Evolutionary conservation across 2,113 vertebrate genomes (phyloP).

Genomic region (Oryzias javanicus): DNA sequence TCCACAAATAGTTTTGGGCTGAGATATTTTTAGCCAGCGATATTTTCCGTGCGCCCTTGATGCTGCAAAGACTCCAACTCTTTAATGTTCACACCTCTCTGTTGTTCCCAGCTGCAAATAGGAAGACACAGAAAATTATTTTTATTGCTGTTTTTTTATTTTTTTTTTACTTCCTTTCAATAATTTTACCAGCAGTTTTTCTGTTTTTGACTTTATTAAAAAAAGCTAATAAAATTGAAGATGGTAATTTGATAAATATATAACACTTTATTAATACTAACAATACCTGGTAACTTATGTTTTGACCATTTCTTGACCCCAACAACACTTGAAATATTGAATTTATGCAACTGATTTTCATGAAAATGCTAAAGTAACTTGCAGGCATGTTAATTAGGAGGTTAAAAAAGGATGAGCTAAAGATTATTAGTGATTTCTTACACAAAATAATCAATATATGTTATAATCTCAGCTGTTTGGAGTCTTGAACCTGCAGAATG

Average conservation of each 20-base stretch:
- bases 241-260: too few species aligned
- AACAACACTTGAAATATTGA: neutral
- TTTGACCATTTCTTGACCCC: neutral
- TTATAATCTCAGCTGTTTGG: too few species aligned
- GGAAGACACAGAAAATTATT: slow-evolving; percentile 14
- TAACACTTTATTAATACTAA: neutral
- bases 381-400: neutral
- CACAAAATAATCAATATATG: neutral
- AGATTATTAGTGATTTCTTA: neutral
- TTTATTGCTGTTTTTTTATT: slow-evolving; percentile 49
- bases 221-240: too few species aligned
- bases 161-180: slow-evolving; percentile 21
- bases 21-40: slow-evolving; percentile 60
- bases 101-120: slow-evolving; percentile 25
- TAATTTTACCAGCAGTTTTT: too few species aligned
- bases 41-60: slow-evolving; percentile 57
- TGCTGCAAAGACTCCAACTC: slow-evolving; percentile 35
- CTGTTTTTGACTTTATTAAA: too few species aligned
- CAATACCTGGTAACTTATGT: neutral
- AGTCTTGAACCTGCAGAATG: too few species aligned
- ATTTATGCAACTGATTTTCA: neutral
- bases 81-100: slow-evolving; percentile 42
- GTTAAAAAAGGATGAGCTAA: neutral
- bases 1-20: slow-evolving; percentile 56
- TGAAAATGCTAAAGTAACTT: neutral